Evolutionary conservation across 2,113 vertebrate genomes (phyloP), one percentile per base, ranked within the genome.

Genomic region (Festucalex cinctus): DNA sequence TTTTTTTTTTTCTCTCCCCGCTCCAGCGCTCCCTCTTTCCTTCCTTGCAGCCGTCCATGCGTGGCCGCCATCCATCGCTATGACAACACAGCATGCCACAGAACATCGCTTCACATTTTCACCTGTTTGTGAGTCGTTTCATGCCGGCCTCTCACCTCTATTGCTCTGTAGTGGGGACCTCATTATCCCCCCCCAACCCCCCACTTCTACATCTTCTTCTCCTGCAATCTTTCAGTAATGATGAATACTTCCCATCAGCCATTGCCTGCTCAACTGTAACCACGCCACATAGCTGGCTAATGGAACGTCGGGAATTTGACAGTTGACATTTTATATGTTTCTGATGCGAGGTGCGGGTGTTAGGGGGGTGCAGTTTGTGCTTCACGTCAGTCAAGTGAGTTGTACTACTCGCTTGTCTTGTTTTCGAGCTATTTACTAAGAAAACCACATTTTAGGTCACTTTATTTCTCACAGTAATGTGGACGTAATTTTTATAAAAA

Each of bases 311-410:
- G 63, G 83, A 75, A 79, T 83, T 72, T 86, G 88, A 89, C 86
- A 86, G 90, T 85, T 90, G 89, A 91, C 89, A 91, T 91, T 92
- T 89, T 67, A 81, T 78, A 79, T 71, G 75, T 57, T 85, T 59
- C 73, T 68, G 85, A 76, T 56, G 71, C 61, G 68, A 59, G 75
- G 69, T 81, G 83, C 66, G 63, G 56, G 81, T 68, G 9, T 16
- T 17, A 44, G 24, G 9, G 44, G 12, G 0, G 22, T 17, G 7
- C 44, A 64, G 79, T 85, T 83, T 60, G 53, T 57, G 48, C 69
- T 60, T 6, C 22, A 4, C 28, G 68, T 35, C 60, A 35, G 68
- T 28, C 60, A 35, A 63, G 41, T 70, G 72, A 69, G 59, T 43
- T 61, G 58, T 24, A 43, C 6, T 7, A 22, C n/a, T 10, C 6